A percentile compares a stretch with the other conserved stretches of the same genome.
phyloP scores from a whole-genome alignment of 2,888 invertebrate species.

The Stenodera caucasica region DNA sequence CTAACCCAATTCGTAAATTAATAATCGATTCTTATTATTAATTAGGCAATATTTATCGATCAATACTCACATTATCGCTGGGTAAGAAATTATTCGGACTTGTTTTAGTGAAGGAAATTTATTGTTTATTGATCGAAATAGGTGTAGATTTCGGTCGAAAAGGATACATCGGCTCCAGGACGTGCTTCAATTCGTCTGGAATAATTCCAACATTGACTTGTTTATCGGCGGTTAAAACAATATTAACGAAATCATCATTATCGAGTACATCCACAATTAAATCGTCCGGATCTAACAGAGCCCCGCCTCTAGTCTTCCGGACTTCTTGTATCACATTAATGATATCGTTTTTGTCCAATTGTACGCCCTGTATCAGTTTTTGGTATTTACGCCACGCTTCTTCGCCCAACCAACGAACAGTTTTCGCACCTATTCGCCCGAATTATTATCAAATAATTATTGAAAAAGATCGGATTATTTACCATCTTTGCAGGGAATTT shows the following conservation, averaged over 20 bases:
- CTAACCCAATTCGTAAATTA: too few species aligned
- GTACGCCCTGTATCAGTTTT: conserved; percentile 44
- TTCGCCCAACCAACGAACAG: conserved; percentile 59
- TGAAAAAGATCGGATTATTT: conserved; percentile 28
- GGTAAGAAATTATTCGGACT: conserved; percentile 48
- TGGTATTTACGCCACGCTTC: conserved; percentile 57
- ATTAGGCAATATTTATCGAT: neutral
- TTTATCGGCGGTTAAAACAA: conserved; percentile 49
- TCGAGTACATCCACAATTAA: conserved; percentile 59
- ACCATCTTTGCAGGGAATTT: conserved; percentile 60
- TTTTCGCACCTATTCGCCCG: conserved; percentile 51
- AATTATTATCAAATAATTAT: conserved; percentile 24
- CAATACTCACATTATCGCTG: conserved; percentile 45
- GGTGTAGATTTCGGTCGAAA: conserved; percentile 18
- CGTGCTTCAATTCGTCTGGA: conserved; percentile 45
- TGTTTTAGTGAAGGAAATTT: conserved; percentile 8
- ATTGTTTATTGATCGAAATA: neutral
- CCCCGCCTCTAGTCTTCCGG: conserved; percentile 62
- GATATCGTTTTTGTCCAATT: conserved; percentile 33
- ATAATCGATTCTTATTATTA: too few species aligned
- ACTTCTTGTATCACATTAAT: conserved; percentile 54
- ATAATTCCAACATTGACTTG: conserved; percentile 32
- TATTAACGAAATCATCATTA: conserved; percentile 64
- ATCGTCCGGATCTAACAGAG: conserved; percentile 62
- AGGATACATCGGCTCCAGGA: conserved; percentile 48